Percentiles rank a stretch among this genome's conserved stretches.
Evolutionary conservation across 30 jellyfish, hydroid and myxozoan species (phyloP).

Genomic region (Chrysaora quinquecirrha): DNA sequence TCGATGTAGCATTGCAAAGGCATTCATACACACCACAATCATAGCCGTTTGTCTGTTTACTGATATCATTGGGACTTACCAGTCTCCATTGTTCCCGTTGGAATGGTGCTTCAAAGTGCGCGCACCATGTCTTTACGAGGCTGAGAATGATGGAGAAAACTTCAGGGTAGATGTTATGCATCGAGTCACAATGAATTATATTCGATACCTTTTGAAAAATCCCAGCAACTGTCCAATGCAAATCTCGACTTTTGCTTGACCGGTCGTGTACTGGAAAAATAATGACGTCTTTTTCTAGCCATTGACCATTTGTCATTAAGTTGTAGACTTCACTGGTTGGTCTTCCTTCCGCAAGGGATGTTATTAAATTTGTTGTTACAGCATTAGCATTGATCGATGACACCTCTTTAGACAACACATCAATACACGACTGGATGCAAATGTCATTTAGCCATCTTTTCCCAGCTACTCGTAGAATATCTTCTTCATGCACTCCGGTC

Average conservation of each 20-base stretch:
- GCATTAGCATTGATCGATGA: background rate
- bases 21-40: slow-evolving; percentile 29
- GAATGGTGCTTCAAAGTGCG: background rate
- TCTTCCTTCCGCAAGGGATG: background rate
- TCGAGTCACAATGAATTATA: background rate
- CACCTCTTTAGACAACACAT: background rate
- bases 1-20: background rate
- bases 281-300: background rate
- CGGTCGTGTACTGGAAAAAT: background rate
- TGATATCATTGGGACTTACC: background rate
- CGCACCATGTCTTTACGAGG: slow-evolving; percentile 8
- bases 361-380: background rate
- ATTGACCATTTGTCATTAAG: background rate
- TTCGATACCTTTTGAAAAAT: background rate
- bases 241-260: background rate
- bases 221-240: slow-evolving; percentile 1
- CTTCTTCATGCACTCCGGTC: background rate
- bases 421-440: background rate
- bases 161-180: background rate
- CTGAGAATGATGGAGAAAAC: background rate
- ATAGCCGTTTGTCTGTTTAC: slow-evolving; percentile 1
- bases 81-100: background rate
- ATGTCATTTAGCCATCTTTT: background rate
- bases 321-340: background rate
- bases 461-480: background rate